Conservation (phyloP, 2,888 invertebrate species). For the Drosophila ezoana region DNA sequence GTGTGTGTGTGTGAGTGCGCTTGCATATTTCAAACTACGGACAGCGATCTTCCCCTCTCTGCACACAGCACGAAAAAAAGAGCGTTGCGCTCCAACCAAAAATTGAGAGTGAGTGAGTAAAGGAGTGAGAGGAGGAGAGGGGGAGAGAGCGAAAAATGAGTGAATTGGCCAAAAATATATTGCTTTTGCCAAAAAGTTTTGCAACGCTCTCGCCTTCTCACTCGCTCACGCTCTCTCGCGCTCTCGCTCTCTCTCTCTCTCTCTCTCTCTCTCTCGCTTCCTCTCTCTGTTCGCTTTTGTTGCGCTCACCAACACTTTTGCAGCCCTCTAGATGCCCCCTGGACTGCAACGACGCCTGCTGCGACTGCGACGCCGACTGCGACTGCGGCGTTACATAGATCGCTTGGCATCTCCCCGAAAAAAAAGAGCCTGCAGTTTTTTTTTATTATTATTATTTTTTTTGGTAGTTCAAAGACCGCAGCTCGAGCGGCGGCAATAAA, state of each 20-base stretch:
- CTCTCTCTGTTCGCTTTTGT: conserved; percentile 19
- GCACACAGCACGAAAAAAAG: conserved; percentile 9
- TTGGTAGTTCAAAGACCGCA: conserved; percentile 78
- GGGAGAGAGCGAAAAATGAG: conserved; percentile 22
- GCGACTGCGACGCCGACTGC: conserved; percentile 16
- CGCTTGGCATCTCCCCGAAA: conserved; percentile 26
- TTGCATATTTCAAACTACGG: conserved; percentile 53
- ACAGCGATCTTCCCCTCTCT: conserved; percentile 19
- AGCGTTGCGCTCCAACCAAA: conserved; percentile 3
- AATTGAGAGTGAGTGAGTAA: not conserved
- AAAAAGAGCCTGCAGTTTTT: conserved; percentile 10
- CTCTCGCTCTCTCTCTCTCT: not conserved
- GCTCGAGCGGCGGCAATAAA: conserved; percentile 27
- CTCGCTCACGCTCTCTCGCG: not conserved
- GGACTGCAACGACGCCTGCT: conserved; percentile 30
- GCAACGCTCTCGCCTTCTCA: not conserved
- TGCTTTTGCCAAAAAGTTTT: conserved; percentile 13
- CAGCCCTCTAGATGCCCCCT: conserved; percentile 40
- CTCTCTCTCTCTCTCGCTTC: not conserved
- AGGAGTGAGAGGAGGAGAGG: not conserved
- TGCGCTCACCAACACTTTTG: conserved; percentile 41
- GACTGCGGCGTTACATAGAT: conserved; percentile 51
- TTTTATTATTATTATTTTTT: conserved; percentile 33
- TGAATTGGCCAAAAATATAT: conserved; percentile 55
- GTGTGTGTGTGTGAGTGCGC: conserved; percentile 15